phyloP scores from a whole-genome alignment of 2,797 vertebrate species.

The Silurus lanzhouensis region DNA sequence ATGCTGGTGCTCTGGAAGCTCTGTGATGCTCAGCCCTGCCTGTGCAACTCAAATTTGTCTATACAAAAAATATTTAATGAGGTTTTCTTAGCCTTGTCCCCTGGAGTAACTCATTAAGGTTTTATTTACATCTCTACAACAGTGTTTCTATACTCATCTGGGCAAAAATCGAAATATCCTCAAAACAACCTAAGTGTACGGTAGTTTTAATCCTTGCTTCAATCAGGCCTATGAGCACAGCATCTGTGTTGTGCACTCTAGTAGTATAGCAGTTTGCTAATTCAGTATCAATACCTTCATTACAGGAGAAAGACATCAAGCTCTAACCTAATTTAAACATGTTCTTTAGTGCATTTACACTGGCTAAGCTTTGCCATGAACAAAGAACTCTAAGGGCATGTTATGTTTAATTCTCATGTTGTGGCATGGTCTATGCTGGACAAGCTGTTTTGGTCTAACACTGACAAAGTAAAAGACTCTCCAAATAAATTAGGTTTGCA shows the following conservation, averaged over 20 bases:
- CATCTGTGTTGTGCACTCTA: background rate
- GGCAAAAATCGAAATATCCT: background rate
- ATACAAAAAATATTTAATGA: background rate
- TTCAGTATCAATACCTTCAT: slow-evolving; percentile 11
- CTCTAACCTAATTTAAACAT: background rate
- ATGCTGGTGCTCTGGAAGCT: slow-evolving; percentile 9
- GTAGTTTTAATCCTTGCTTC: background rate
- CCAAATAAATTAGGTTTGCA: background rate
- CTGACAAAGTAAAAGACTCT: background rate
- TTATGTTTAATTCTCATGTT: slow-evolving; percentile 13
- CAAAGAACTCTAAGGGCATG: background rate
- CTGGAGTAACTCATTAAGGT: background rate
- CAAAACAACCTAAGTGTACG: background rate
- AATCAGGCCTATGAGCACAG: slow-evolving; percentile 8
- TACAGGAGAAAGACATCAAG: slow-evolving; percentile 5
- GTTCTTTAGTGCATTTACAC: slow-evolving; percentile 12
- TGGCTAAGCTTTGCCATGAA: background rate
- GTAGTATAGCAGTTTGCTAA: slow-evolving; percentile 7
- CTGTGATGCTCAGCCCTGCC: slow-evolving; percentile 20
- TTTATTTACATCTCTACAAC: background rate
- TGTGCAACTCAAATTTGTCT: slow-evolving; percentile 12
- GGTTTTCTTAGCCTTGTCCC: slow-evolving; percentile 9
- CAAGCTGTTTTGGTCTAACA: background rate
- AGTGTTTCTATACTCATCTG: background rate
- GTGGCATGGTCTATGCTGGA: background rate